Conservation (phyloP, 2,113 vertebrate species). For the Calidris pugnax region DNA sequence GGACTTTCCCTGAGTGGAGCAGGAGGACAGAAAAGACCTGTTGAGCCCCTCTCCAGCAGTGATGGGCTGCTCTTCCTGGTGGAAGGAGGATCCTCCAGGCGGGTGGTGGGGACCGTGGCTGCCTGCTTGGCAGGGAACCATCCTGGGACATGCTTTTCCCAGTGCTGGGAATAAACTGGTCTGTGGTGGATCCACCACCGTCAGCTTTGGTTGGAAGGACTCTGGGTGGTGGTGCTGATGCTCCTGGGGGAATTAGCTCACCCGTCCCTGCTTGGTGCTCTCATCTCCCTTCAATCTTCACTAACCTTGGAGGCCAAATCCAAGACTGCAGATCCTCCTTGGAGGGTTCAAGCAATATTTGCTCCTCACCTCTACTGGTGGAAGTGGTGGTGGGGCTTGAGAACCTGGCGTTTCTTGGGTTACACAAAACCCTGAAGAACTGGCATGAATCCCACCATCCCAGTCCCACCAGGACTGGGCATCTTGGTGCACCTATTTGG, state of each 20-base stretch:
- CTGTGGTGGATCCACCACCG: not conserved
- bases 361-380: not conserved
- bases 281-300: not conserved
- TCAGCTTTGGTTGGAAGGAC: not conserved
- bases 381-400: no score
- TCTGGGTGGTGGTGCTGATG: not conserved
- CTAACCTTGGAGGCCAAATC: not conserved
- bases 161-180: not conserved
- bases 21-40: not conserved
- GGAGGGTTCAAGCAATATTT: not conserved
- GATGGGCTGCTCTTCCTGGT: not conserved
- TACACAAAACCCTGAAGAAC: not conserved
- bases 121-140: rapidly evolving
- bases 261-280: not conserved
- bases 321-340: not conserved
- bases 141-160: not conserved
- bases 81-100: not conserved
- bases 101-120: rapidly evolving
- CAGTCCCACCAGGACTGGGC: not conserved
- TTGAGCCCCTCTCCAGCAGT: rapidly evolving
- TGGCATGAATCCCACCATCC: not conserved
- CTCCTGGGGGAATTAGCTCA: not conserved
- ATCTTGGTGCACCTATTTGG: not conserved
- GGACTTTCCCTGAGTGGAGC: not conserved
- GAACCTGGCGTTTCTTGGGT: not conserved